A percentile compares a stretch with the other conserved stretches of the same genome.
These are phyloP conservation scores for Melikaiella ostensackeni DNA, from an alignment of 2,888 invertebrate species.

Conservation along the genomic window DNA sequence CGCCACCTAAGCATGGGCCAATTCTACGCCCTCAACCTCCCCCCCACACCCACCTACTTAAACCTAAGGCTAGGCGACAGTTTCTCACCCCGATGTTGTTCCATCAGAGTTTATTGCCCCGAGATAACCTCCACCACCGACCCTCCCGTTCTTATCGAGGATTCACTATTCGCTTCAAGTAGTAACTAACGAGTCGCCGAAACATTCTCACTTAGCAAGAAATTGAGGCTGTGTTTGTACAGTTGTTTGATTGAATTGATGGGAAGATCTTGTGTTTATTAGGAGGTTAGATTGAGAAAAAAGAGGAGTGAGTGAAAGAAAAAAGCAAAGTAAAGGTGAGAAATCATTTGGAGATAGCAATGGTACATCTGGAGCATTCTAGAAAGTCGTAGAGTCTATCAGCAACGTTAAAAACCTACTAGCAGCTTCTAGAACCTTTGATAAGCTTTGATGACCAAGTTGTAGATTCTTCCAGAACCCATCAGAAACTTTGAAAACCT, in stretches of 20 bases:
- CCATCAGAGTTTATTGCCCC: constrained; percentile 71
- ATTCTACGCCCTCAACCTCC: neutral
- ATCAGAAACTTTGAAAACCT: too few relatives aligned
- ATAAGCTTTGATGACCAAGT: neutral
- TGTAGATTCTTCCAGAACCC: neutral
- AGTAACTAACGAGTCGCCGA: constrained; percentile 68
- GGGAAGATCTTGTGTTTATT: neutral
- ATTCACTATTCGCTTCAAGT: constrained; percentile 65
- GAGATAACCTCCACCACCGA: constrained; percentile 71
- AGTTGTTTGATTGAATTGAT: neutral
- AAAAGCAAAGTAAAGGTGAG: neutral
- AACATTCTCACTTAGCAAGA: constrained; percentile 12
- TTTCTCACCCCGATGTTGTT: constrained; percentile 63
- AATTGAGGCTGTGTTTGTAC: neutral
- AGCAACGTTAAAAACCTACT: neutral
- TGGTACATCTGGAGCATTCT: neutral
- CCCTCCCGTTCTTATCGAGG: constrained; percentile 71
- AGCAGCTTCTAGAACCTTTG: neutral
- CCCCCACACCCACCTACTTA: neutral
- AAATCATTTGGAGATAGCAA: neutral
- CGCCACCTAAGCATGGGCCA: constrained; percentile 3
- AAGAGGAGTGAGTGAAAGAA: neutral
- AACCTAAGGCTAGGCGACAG: constrained; percentile 16
- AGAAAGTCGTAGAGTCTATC: neutral
- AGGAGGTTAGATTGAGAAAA: neutral